Evolutionary conservation across 2,888 invertebrate species (phyloP).

Genomic region (Mongoloraphidia duomilia): DNA sequence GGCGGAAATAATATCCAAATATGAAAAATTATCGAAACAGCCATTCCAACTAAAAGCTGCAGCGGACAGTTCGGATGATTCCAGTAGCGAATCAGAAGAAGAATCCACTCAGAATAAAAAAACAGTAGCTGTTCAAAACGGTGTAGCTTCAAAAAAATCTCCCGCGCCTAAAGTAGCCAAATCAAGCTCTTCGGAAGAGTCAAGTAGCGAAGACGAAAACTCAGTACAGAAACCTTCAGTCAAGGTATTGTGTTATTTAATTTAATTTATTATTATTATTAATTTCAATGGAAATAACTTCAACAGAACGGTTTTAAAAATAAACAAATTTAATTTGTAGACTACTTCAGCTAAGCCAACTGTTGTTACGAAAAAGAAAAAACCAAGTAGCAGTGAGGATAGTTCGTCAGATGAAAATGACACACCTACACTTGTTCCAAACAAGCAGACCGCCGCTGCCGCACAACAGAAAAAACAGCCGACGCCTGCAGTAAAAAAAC

Average conservation of each 20-base stretch:
- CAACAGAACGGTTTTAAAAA: neutral
- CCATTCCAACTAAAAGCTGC: conserved; percentile 20
- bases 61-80: conserved; percentile 21
- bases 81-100: conserved; percentile 13
- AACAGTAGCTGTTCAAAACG: conserved; percentile 19
- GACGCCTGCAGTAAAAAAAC: conserved; percentile 25
- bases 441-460: conserved; percentile 6
- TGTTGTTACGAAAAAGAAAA: neutral
- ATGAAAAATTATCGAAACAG: conserved; percentile 33
- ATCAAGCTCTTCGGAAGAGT: conserved; percentile 5
- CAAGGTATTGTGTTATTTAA: too few relatives aligned
- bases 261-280: too few relatives aligned
- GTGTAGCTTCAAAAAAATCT: conserved; percentile 9
- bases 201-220: conserved; percentile 1
- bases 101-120: conserved; percentile 20
- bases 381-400: neutral
- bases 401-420: conserved; percentile 10
- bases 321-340: neutral
- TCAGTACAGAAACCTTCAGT: neutral
- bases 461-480: conserved; percentile 7
- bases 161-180: neutral
- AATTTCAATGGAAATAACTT: neutral
- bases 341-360: neutral
- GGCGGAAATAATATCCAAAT: conserved; percentile 42
- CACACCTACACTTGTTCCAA: neutral